Conservation (phyloP, 2,888 invertebrate species). For the Tetragonula carbonaria region DNA sequence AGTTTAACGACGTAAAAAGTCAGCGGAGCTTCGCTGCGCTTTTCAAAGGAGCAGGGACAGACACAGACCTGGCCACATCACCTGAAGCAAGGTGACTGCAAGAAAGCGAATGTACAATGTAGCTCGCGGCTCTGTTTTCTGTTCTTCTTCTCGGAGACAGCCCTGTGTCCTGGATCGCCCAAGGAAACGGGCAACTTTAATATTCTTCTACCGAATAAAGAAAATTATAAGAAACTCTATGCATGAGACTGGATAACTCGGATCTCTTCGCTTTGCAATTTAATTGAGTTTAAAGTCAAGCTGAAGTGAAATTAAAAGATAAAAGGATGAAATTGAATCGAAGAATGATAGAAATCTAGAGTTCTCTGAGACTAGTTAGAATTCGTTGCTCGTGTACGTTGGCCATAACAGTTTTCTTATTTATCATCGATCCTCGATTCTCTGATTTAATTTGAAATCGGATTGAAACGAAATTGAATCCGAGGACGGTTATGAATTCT, state of each 20-base stretch:
- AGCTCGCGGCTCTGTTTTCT: neutral
- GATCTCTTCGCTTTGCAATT: neutral
- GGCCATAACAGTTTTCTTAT: too few species aligned
- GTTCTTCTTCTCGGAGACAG: neutral
- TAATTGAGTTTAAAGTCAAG: neutral
- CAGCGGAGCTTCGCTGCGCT: conserved; percentile 32
- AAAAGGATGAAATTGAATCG: too few species aligned
- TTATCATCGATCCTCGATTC: too few species aligned
- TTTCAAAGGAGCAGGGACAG: conserved; percentile 30
- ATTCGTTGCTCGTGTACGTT: too few species aligned
- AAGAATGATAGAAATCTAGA: too few species aligned
- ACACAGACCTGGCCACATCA: neutral
- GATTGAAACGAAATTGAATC: too few species aligned
- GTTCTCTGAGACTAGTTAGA: too few species aligned
- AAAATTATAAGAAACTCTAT: neutral
- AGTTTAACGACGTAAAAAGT: conserved; percentile 66
- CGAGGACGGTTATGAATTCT: too few species aligned
- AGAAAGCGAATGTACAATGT: neutral
- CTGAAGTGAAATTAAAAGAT: neutral
- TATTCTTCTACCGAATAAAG: neutral
- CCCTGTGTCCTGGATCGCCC: neutral
- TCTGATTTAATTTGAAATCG: too few species aligned
- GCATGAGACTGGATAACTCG: neutral
- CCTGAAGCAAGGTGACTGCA: conserved; percentile 1
- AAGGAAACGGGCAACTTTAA: neutral